Percentiles rank a stretch among this genome's conserved stretches.
Evolutionary conservation across 1,140 invertebrate species (phyloP).

Genomic region (Drosophila melanica): DNA sequence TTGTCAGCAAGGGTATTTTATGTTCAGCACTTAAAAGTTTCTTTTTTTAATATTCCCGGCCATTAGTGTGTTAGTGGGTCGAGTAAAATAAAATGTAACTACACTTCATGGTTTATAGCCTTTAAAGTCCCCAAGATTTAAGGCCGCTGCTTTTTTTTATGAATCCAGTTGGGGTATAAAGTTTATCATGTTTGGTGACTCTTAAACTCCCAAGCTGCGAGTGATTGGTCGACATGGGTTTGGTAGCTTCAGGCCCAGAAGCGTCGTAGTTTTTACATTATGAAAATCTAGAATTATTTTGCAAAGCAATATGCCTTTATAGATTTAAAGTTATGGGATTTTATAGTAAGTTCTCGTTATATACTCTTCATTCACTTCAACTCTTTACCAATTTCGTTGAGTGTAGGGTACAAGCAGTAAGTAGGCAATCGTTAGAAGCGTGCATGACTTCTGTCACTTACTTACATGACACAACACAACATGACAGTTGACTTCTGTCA

Average conservation of each 20-base stretch:
- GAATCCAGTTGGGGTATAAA: too few relatives aligned
- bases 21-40: not conserved
- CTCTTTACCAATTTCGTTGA: not conserved
- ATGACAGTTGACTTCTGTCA: constrained; percentile 82
- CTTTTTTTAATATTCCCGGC: constrained; percentile 5
- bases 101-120: constrained; percentile 39
- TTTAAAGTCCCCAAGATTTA: not conserved
- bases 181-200: too few relatives aligned
- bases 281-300: too few relatives aligned
- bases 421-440: constrained; percentile 54
- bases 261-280: too few relatives aligned
- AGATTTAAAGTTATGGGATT: too few relatives aligned
- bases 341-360: not conserved
- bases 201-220: too few relatives aligned
- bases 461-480: constrained; percentile 63
- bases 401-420: constrained; percentile 1
- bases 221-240: too few relatives aligned
- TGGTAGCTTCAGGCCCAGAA: too few relatives aligned
- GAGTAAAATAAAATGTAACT: constrained; percentile 51
- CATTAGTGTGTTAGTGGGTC: constrained; percentile 63
- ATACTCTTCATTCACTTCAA: not conserved
- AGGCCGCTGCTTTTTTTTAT: constrained; percentile 9
- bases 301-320: too few relatives aligned
- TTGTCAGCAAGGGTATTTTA: too few relatives aligned
- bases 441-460: constrained; percentile 55